phyloP scores from a whole-genome alignment of 2,888 invertebrate species.

The Linnaemya vulpina region DNA sequence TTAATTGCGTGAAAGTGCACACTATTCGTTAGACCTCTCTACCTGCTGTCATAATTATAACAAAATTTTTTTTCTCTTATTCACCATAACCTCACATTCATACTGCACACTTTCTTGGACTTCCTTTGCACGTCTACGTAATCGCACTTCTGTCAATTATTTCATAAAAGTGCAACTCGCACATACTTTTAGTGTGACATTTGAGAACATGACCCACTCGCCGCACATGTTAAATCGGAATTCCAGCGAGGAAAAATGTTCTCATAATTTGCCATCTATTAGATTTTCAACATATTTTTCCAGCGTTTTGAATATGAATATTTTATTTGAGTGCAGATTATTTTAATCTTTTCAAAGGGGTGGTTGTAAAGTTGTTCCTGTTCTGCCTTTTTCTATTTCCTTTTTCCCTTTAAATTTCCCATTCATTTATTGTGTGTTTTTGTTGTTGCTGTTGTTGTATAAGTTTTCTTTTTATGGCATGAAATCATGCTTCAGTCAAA shows the following conservation, averaged over 20 bases:
- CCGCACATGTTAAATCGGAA: conserved; percentile 3
- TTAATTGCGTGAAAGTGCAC: too few relatives aligned
- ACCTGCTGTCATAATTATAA: background rate
- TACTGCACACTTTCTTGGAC: background rate
- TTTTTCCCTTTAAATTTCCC: background rate
- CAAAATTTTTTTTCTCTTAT: background rate
- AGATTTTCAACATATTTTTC: conserved; percentile 28
- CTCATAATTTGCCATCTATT: conserved; percentile 61
- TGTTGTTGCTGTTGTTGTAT: background rate
- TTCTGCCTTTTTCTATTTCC: too few relatives aligned
- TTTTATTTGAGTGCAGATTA: conserved; percentile 16
- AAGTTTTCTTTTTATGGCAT: background rate
- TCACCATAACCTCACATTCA: background rate
- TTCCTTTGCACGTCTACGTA: conserved; percentile 32
- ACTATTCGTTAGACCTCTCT: background rate
- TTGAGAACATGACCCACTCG: too few relatives aligned
- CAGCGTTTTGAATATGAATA: conserved; percentile 46
- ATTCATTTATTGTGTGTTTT: background rate
- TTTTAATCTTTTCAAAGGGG: background rate
- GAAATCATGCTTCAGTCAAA: conserved; percentile 31
- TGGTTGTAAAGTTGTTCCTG: background rate
- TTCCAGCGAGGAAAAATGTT: conserved; percentile 45
- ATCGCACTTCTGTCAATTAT: conserved; percentile 29
- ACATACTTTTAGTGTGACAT: conserved; percentile 54
- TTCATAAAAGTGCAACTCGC: conserved; percentile 45